phyloP scores from a whole-genome alignment of 1,140 invertebrate species.

The Sarcophaga bullata region DNA sequence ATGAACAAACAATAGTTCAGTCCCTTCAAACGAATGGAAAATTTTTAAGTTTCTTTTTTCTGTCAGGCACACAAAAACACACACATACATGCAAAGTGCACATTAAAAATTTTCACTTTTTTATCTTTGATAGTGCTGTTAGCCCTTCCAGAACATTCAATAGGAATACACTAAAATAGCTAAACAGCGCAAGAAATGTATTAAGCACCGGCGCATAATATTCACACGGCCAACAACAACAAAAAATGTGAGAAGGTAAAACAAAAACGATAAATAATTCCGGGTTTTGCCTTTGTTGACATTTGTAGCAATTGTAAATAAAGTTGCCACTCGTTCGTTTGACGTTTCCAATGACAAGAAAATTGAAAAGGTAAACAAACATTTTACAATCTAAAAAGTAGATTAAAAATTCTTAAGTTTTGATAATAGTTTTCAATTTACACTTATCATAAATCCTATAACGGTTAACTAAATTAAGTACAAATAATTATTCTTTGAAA shows the following conservation, averaged over 20 bases:
- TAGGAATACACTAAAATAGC: background rate
- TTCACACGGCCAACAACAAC: no score
- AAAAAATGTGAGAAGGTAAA: background rate
- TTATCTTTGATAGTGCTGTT: background rate
- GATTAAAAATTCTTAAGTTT: no score
- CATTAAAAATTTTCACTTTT: slow-evolving; percentile 11
- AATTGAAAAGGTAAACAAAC: no score
- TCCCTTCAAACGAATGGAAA: background rate
- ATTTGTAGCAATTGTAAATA: background rate
- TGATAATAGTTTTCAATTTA: no score
- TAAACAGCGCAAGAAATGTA: slow-evolving; percentile 24
- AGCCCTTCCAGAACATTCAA: slow-evolving; percentile 15
- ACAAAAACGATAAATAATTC: background rate
- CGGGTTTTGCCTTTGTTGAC: background rate
- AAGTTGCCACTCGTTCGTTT: background rate
- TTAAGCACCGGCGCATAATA: slow-evolving; percentile 21
- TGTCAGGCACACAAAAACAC: background rate
- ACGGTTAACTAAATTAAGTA: background rate
- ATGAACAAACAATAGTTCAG: background rate
- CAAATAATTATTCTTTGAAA: background rate
- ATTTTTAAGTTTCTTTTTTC: background rate
- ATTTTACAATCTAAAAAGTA: no score
- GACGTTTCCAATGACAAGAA: no score
- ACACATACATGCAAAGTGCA: background rate
- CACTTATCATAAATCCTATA: background rate